phyloP scores from a whole-genome alignment of 2,797 vertebrate species.

The Philypnodon macrostomus region DNA sequence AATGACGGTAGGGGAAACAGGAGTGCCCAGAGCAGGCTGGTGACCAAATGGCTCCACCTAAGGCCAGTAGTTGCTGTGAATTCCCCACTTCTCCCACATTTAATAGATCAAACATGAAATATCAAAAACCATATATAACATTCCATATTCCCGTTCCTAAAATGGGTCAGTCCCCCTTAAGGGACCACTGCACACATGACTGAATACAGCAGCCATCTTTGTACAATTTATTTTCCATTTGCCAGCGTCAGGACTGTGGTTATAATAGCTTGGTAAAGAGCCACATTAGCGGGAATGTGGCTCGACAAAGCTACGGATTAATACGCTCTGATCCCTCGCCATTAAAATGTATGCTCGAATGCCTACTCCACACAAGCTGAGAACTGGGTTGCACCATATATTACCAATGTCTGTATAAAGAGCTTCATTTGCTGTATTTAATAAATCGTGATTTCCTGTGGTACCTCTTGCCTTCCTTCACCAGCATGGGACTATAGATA shows the following conservation, averaged over 20 bases:
- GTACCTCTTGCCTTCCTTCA: slow-evolving; percentile 3
- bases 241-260: slow-evolving; percentile 43
- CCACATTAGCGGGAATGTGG: slow-evolving; percentile 57
- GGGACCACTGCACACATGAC: slow-evolving; percentile 4
- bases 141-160: not conserved
- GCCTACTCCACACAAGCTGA: slow-evolving; percentile 29
- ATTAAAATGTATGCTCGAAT: slow-evolving; percentile 66
- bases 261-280: slow-evolving; percentile 63
- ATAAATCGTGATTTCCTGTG: slow-evolving; percentile 45
- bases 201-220: slow-evolving; percentile 34
- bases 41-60: too few species aligned
- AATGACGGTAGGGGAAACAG: too few species aligned
- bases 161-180: slow-evolving; percentile 6
- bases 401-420: slow-evolving; percentile 57
- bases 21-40: too few species aligned
- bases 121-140: not conserved
- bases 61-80: too few species aligned
- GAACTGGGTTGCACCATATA: slow-evolving; percentile 45
- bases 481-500: slow-evolving; percentile 50
- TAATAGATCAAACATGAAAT: not conserved
- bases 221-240: slow-evolving; percentile 57
- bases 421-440: slow-evolving; percentile 53
- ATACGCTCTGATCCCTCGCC: slow-evolving; percentile 62
- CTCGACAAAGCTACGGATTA: slow-evolving; percentile 63
- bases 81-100: too few species aligned